Base-by-base conservation (phyloP, 92 coral and sea anemone genomes). In the Muricea muricata region DNA sequence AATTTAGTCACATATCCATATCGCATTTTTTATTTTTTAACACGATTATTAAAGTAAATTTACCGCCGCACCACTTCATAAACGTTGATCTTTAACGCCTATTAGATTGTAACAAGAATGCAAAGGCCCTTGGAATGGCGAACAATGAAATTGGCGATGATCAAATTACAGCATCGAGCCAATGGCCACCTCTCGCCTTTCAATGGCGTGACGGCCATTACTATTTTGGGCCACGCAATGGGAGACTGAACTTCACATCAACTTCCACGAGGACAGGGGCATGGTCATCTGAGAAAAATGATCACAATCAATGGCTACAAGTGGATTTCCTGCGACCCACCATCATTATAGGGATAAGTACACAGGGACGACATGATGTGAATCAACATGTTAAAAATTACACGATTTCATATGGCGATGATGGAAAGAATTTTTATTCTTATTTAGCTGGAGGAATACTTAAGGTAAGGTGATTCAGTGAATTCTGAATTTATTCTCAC, bases 221-320 rank as follows among this genome's bases (percentile, higher is more conserved):
- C n/a, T n/a, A n/a, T n/a, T n/a, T n/a, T n/a, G 77, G 77, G 4
- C 6, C 77, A 23, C 15, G 23, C 3, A 70, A 70, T 34, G 77
- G 10, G 10, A 70, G 77, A 46, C 39, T 70, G 50, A 13, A 13
- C 48, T 70, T 70, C n/a, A 31, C 20, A 70, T 52, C 54, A 40
- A 26, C 21, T 13, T 24, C 11, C 3, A 54, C 54, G 18, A 70
- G 50, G 23, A 34, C 77, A 34, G 77, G 77, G 24, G 52, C 77
- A 3, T 70, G 77, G 77, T 70, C 77, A 1, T 4, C 77, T 10
- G 14, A 13, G n/a, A 6, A 13, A 18, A 70, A 70, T 40, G 52
- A 70, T 40, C 21, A 35, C 6, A 70, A 70, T 28, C 77, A 70
- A 70, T 70, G 77, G 77, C 13, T 70, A 12, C 77, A 70, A 23